A percentile compares a stretch with the other conserved stretches of the same genome.
phyloP scores from a whole-genome alignment of 2,888 invertebrate species.

The Anorthoa munda region DNA sequence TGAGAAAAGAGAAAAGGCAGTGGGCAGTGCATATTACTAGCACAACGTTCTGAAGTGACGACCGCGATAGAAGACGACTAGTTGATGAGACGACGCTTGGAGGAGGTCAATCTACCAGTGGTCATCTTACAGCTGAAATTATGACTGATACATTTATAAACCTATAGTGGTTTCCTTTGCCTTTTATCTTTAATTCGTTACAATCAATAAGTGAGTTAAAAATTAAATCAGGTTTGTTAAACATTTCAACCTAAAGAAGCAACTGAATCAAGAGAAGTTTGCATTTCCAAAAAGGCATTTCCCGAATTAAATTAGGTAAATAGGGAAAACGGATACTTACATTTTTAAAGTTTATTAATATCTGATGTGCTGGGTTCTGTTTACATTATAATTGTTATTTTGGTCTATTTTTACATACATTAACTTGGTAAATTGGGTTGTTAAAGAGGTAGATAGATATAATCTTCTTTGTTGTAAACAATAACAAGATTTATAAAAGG shows the following conservation, averaged over 20 bases:
- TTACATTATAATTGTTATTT: too few relatives aligned
- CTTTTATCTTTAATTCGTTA: slow-evolving; percentile 4
- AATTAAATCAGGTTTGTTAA: slow-evolving; percentile 26
- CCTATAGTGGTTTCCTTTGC: not conserved
- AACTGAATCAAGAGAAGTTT: not conserved
- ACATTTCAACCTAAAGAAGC: slow-evolving; percentile 1
- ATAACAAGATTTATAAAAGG: too few relatives aligned
- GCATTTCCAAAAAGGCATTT: not conserved
- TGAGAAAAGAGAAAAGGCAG: too few relatives aligned
- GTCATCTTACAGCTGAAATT: not conserved
- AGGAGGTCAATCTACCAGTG: not conserved
- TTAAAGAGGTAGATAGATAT: too few relatives aligned
- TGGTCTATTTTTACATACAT: too few relatives aligned
- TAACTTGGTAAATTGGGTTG: too few relatives aligned
- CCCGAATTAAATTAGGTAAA: not conserved
- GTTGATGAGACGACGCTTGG: not conserved
- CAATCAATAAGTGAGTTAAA: slow-evolving; percentile 15
- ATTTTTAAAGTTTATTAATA: not conserved
- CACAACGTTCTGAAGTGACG: too few relatives aligned
- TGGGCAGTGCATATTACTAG: too few relatives aligned
- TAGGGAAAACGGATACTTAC: not conserved
- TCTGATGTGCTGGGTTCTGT: not conserved
- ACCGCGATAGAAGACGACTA: too few relatives aligned
- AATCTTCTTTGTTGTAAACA: too few relatives aligned
- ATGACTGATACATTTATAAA: not conserved